Percentiles rank a stretch among this genome's conserved stretches.
These are phyloP conservation scores for Taenioides sp. DNA, from an alignment of 2,797 vertebrate species.

Conservation along the genomic window DNA sequence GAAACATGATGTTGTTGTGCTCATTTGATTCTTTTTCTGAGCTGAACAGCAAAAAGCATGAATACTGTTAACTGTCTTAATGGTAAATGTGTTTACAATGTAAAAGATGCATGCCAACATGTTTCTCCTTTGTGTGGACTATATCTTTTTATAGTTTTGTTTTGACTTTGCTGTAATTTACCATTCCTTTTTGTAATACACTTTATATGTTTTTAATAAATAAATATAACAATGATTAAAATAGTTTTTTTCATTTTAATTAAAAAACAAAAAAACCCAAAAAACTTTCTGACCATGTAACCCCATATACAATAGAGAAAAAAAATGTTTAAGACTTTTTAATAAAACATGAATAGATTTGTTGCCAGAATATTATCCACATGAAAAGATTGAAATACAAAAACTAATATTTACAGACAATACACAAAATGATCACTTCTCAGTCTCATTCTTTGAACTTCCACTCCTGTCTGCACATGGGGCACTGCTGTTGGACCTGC, in stretches of 20 bases:
- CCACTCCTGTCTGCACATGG: slow-evolving; percentile 98
- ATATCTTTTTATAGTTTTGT: slow-evolving; percentile 7
- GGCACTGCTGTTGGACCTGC: slow-evolving; percentile 97
- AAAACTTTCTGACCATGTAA: not conserved
- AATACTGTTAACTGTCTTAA: slow-evolving; percentile 5
- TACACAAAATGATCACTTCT: slow-evolving; percentile 11
- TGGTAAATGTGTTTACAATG: slow-evolving; percentile 7
- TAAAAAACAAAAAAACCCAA: no score
- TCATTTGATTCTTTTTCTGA: slow-evolving; percentile 8
- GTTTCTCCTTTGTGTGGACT: not conserved
- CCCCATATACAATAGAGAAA: not conserved
- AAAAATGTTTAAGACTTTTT: not conserved
- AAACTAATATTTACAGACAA: slow-evolving; percentile 42
- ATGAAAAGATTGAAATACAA: slow-evolving; percentile 20
- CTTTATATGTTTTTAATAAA: slow-evolving; percentile 5
- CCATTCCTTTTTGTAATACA: not conserved
- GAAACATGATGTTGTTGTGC: slow-evolving; percentile 23
- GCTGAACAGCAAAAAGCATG: slow-evolving; percentile 1
- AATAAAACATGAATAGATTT: slow-evolving; percentile 11
- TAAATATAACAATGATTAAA: not conserved
- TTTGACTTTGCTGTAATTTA: slow-evolving; percentile 28
- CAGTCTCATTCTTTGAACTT: slow-evolving; percentile 91
- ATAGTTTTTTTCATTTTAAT: not conserved
- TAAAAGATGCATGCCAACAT: not conserved
- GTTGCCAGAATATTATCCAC: slow-evolving; percentile 1